Base-by-base conservation (phyloP, 1,140 invertebrate genomes). In the Planococcus citri region DNA sequence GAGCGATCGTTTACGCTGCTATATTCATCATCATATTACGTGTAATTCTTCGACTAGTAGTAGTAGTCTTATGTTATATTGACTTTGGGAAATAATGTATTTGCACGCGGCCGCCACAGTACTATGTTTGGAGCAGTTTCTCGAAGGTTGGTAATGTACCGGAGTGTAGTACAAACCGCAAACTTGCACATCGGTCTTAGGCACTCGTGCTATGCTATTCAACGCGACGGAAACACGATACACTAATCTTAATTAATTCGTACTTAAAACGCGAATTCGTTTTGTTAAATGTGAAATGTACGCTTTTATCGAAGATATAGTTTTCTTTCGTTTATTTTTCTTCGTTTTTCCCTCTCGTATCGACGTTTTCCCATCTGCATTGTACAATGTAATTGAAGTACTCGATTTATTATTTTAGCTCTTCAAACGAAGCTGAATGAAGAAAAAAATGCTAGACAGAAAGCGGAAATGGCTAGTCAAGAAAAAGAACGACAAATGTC, bases 401-500 rank as follows among this genome's bases (percentile, higher is more conserved):
- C n/a, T n/a, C n/a, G n/a, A n/a, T n/a, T n/a, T n/a, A n/a, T n/a
- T 33, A 33, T 33, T 33, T 33, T 80, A 93, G 93, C 90, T 64
- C 81, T 96, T 71, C 92, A 96, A 84, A 83, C 84, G 21, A 95
- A 95, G 80, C 78, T 95, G 58, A 94, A 92, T 74, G 92, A 95
- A 77, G 93, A 96, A 77, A 94, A 94, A 76, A 84, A 82, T 61
- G 85, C 87, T 0, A 82, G 92, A 68, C 90, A 94, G 76, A 87
- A 89, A 71, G 87, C 90, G 0, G 93, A 96, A 76, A 82, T 88
- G 41, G 83, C 85, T 24, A 87, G 86, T 9, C 91, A 97, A 77
- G 93, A 96, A 76, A 92, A 92, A 74, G 94, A 97, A 77, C 83
- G 95, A 9, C 91, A 95, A 77, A 90, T 95, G 75, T 95, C 90